phyloP scores from a whole-genome alignment of 1,140 invertebrate genomes.

The Bombus huntii region DNA sequence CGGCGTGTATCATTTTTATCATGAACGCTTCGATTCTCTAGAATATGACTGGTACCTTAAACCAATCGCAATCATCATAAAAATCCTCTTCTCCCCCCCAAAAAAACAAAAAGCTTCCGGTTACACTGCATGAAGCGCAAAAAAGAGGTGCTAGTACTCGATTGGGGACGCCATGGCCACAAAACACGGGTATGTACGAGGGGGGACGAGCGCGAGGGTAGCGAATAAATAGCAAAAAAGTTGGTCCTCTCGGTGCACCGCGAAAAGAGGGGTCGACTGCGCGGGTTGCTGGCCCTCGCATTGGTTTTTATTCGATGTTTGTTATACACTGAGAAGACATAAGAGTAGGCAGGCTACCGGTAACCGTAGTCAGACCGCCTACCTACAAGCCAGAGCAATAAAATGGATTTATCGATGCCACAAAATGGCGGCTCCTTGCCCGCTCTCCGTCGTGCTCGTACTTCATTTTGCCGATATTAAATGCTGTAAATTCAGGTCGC shows the following conservation, averaged over 20 bases:
- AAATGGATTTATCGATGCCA: conserved; percentile 75
- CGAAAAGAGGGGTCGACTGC: not conserved
- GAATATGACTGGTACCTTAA: not conserved
- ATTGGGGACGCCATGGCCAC: too few species aligned
- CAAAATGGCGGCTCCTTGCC: conserved; percentile 68
- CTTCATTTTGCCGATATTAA: conserved; percentile 76
- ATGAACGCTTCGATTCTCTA: not conserved
- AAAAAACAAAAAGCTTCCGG: not conserved
- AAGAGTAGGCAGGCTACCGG: conserved; percentile 34
- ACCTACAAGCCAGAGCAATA: conserved; percentile 69
- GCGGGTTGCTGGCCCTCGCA: not conserved
- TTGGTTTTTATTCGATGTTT: conserved; percentile 47
- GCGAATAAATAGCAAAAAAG: conserved; percentile 28
- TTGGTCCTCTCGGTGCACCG: conserved; percentile 6
- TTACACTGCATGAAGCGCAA: not conserved
- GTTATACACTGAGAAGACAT: conserved; percentile 23
- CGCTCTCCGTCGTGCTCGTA: conserved; percentile 58
- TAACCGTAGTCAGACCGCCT: conserved; percentile 61
- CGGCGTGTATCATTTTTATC: too few species aligned
- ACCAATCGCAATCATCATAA: not conserved
- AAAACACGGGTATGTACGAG: not conserved
- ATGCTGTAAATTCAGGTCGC: conserved; percentile 70
- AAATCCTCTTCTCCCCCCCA: not conserved
- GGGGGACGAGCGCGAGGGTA: too few species aligned
- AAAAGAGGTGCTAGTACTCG: not conserved